Evolutionary conservation across 2,888 invertebrate genomes (phyloP), one percentile per base, ranked within the genome.

Genomic region (Adelognathus sp.): DNA sequence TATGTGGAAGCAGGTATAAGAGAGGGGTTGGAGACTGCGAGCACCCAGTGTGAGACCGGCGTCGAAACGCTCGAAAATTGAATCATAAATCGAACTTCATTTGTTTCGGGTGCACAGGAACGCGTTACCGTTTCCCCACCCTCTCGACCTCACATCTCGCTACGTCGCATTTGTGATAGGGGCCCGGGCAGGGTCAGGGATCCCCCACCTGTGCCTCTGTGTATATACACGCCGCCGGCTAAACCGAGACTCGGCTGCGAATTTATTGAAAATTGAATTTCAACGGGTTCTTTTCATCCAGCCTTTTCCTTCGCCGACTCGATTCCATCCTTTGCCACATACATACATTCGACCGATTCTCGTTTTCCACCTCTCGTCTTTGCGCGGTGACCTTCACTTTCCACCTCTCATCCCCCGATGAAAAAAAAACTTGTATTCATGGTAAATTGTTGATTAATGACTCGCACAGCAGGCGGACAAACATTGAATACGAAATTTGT

Each of bases 261-360:
- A 84, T 84, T 84, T 82, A 81, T 84, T 80, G 82, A 83, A 81
- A 84, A 84, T 84, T 83, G 78, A 84, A 84, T 85, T 79, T 80
- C 78, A 58, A 16, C 79, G n/a, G 66, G 44, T 46, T 54, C 64
- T 63, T 81, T 69, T 79, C 66, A 50, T 54, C 52, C 18, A 27
- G 18, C 36, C 33, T 77, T 66, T 74, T 56, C 56, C 52, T 50
- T 31, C 79, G 36, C 11, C 14, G 5, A n/a, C 73, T 69, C n/a
- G n/a, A n/a, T 73, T 69, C 64, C 64, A 36, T 66, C 50, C 60
- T 54, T 54, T n/a, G n/a, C n/a, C n/a, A n/a, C n/a, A n/a, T n/a
- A n/a, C n/a, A n/a, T n/a, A n/a, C n/a, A n/a, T n/a, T n/a, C n/a
- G n/a, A n/a, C n/a, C n/a, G n/a, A n/a, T n/a, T 52, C 58, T 29